Evolutionary conservation across 2,888 invertebrate genomes (phyloP).

Genomic region (Epirrhoe tristata): DNA sequence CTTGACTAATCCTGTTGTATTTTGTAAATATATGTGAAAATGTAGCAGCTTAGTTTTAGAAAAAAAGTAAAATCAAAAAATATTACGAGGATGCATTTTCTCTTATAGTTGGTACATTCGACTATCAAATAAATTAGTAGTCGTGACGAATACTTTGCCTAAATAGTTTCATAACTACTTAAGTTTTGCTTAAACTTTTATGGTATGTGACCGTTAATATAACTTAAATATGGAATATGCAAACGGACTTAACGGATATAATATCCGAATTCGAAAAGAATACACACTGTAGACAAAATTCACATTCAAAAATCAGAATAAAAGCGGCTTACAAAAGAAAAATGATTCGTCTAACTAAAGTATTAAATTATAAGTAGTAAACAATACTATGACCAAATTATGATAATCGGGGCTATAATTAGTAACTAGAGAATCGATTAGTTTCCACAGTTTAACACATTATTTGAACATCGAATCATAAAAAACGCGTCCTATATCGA

Average conservation of each 20-base stretch:
- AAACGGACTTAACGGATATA: slow-evolving; percentile 15
- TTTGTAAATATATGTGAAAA: no score
- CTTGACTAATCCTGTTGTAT: no score
- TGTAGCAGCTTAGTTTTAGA: no score
- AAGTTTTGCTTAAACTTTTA: slow-evolving; percentile 14
- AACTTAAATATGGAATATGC: slow-evolving; percentile 6
- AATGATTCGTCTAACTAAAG: no score
- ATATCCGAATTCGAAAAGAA: slow-evolving; percentile 1
- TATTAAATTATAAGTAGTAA: no score
- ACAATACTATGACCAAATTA: no score
- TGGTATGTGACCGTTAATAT: slow-evolving; percentile 27
- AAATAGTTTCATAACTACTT: background rate
- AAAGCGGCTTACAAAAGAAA: no score
- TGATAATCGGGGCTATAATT: background rate
- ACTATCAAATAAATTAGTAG: slow-evolving; percentile 23
- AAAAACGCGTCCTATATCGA: slow-evolving; percentile 28
- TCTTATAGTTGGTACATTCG: background rate
- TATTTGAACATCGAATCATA: slow-evolving; percentile 19
- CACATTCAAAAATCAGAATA: no score
- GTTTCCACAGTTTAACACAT: background rate
- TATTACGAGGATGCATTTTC: background rate
- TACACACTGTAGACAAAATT: background rate
- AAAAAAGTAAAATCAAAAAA: no score
- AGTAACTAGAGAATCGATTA: background rate
- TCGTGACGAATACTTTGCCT: slow-evolving; percentile 14